phyloP scores from a whole-genome alignment of 2,888 invertebrate genomes.

The Euphydryas editha region DNA sequence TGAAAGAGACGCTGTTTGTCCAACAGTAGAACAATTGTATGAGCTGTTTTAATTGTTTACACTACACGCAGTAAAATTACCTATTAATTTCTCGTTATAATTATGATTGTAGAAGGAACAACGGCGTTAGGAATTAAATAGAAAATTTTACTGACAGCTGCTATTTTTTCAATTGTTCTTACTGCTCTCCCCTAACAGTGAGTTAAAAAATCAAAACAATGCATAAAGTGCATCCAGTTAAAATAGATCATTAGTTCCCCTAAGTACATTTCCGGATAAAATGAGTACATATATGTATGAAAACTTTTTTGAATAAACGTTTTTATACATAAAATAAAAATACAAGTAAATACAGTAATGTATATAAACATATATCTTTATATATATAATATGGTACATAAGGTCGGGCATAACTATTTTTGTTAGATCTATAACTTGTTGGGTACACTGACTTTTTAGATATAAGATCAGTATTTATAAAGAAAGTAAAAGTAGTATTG shows the following conservation, averaged over 20 bases:
- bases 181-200: constrained; percentile 1
- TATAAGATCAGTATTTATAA: too few relatives aligned
- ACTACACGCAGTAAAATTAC: neutral
- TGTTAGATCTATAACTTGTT: too few relatives aligned
- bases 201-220: constrained; percentile 6
- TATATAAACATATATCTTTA: too few relatives aligned
- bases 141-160: constrained; percentile 9
- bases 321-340: too few relatives aligned
- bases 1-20: too few relatives aligned
- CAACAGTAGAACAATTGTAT: too few relatives aligned
- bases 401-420: too few relatives aligned
- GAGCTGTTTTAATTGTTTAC: too few relatives aligned
- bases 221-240: neutral
- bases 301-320: neutral
- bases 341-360: too few relatives aligned
- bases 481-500: too few relatives aligned
- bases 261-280: neutral
- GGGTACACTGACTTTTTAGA: too few relatives aligned
- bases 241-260: constrained; percentile 8
- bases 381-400: too few relatives aligned
- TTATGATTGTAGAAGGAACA: neutral
- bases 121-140: constrained; percentile 6
- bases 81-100: neutral
- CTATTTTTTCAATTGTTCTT: constrained; percentile 7
- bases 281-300: neutral